phyloP scores from a whole-genome alignment of 2,797 vertebrate genomes.

The Myiotriccus ornatus region DNA sequence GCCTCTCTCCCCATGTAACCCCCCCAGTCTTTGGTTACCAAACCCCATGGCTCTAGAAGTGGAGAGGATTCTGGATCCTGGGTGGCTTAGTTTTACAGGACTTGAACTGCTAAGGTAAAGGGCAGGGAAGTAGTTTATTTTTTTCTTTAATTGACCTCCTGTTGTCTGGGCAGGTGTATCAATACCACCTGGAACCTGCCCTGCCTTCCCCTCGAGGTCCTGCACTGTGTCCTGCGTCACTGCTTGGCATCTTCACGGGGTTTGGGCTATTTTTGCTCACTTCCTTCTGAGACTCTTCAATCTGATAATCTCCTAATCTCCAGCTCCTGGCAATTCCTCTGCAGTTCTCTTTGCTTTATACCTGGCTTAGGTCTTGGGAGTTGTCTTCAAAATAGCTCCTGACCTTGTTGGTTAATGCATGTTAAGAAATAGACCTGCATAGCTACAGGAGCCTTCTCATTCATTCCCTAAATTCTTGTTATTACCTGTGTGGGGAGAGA shows the following conservation, averaged over 20 bases:
- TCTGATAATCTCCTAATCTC: slow-evolving; percentile 62
- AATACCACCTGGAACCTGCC: neutral
- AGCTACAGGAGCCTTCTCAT: neutral
- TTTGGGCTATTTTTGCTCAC: neutral
- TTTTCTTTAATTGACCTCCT: neutral
- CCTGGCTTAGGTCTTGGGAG: slow-evolving; percentile 33
- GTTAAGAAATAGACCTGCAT: neutral
- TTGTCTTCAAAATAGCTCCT: slow-evolving; percentile 22
- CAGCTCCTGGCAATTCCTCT: slow-evolving; percentile 7
- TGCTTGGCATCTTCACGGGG: rapidly evolving
- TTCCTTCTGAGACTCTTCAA: slow-evolving; percentile 33
- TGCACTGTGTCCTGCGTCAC: neutral
- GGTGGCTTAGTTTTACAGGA: neutral
- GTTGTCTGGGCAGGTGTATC: neutral
- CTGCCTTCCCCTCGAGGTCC: neutral
- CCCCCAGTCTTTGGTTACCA: neutral
- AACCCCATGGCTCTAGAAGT: rapidly evolving
- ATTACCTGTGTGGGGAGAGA: neutral
- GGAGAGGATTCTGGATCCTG: neutral
- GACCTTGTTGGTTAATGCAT: slow-evolving; percentile 32
- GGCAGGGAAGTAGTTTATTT: neutral
- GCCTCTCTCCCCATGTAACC: neutral
- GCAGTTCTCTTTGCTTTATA: slow-evolving; percentile 31
- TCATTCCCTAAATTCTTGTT: neutral
- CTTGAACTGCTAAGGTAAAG: neutral